Evolutionary conservation across 2,113 vertebrate genomes (phyloP), one percentile per base, ranked within the genome.

Genomic region (human): DNA sequence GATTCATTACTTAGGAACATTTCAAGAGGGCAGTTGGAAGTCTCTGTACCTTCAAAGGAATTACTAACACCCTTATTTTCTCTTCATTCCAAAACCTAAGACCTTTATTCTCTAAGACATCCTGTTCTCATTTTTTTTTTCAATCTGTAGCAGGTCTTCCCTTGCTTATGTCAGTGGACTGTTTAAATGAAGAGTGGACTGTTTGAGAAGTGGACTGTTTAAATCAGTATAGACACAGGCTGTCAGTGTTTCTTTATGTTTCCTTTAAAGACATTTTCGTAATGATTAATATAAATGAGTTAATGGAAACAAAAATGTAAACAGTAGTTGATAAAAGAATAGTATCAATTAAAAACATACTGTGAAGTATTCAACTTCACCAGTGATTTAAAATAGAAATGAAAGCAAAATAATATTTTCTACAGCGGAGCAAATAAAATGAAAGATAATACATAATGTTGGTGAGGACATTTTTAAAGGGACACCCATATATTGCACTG

Each of bases 271-370:
- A 93, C 4, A 12, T 64, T 84, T 84, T 30, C 8, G 66, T 93
- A 30, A 83, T 32, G 3, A 61, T 79, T 94, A 57, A 89, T 45
- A 61, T 32, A 10, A 90, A 86, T 80, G 20, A 32, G 50, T 89
- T 96, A 40, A 78, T 94, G 52, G 14, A 13, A 89, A 94, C 38
- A 95, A 94, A 89, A 59, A 48, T 90, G n/a, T 22, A 66, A 93
- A 70, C 0, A 70, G 11, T 20, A 90, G 8, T 52, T 20, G n/a
- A 32, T 18, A 88, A 92, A 90, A 40, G 23, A 82, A 64, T 45
- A 64, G 10, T 38, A 45, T 7, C 84, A 91, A 76, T 32, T 72
- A 85, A 95, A 90, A 87, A 50, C 7, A 40, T 16, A 50, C 61
- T 30, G 25, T 32, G 6, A 89, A 61, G 7, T 85, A 43, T 52